Conservation (phyloP, 2,797 vertebrate species). For the Gymnodraco acuticeps region DNA sequence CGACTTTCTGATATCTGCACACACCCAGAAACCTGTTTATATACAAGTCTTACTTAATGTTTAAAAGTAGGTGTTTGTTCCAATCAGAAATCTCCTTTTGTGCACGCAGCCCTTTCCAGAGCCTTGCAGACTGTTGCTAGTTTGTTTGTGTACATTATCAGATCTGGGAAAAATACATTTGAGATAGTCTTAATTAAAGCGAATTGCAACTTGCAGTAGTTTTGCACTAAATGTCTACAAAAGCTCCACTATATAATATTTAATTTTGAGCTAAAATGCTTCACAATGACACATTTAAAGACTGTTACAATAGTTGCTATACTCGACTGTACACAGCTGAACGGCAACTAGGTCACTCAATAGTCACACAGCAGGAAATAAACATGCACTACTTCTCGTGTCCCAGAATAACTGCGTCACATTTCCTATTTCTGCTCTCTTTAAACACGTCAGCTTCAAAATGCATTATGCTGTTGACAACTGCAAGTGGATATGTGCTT, state of each 20-base stretch:
- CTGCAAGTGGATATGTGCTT: not conserved
- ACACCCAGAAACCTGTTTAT: no score
- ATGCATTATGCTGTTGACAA: not conserved
- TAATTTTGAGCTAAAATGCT: not conserved
- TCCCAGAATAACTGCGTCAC: slow-evolving; percentile 9
- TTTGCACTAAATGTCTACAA: not conserved
- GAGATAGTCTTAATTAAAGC: no score
- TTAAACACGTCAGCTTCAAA: not conserved
- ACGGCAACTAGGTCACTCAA: slow-evolving; percentile 13
- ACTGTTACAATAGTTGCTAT: not conserved
- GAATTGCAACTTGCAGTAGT: no score
- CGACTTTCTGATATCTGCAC: no score
- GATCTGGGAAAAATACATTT: no score
- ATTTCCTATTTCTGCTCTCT: not conserved
- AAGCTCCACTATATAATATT: not conserved
- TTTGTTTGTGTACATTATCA: no score
- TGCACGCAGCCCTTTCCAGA: no score
- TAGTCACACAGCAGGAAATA: slow-evolving; percentile 21
- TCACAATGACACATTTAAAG: not conserved
- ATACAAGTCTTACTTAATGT: no score
- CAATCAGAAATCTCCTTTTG: no score
- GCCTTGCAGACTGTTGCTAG: no score
- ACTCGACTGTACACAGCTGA: not conserved
- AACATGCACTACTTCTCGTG: not conserved
- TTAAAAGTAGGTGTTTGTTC: no score